Percentiles rank a stretch among this genome's conserved stretches.
Evolutionary conservation across 2,797 vertebrate genomes (phyloP).

Genomic region (Enteromius paludinosus): DNA sequence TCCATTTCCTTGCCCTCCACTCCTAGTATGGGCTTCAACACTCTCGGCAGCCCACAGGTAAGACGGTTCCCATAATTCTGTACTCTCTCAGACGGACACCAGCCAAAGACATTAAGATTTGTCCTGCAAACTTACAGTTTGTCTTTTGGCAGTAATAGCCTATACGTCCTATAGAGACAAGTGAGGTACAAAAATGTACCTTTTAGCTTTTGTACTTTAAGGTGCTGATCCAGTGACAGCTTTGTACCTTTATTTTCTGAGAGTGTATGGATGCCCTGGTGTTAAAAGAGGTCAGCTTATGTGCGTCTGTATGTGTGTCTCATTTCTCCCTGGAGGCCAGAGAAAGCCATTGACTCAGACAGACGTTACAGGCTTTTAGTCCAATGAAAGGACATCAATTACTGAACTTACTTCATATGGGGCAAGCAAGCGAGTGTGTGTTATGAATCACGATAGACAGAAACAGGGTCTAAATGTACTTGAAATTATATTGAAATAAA

Average conservation of each 20-base stretch:
- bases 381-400: constrained; percentile 29
- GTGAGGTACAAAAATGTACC: not conserved
- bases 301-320: not conserved
- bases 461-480: not conserved
- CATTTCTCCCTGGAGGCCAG: constrained; percentile 28
- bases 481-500: not conserved
- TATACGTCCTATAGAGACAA: not conserved
- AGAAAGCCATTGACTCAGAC: constrained; percentile 25
- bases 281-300: constrained; percentile 27
- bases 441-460: not conserved
- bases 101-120: not conserved
- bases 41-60: constrained; percentile 87
- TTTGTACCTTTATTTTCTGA: not conserved
- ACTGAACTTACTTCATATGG: not conserved
- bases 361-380: constrained; percentile 25
- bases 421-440: not conserved
- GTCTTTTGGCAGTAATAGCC: not conserved
- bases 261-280: constrained; percentile 2
- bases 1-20: constrained; percentile 81
- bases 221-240: not conserved
- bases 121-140: not conserved
- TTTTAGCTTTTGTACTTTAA: not conserved
- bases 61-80: constrained; percentile 48
- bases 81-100: not conserved
- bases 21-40: constrained; percentile 83